phyloP scores from a whole-genome alignment of 2,797 vertebrate species.

The Danio jaintianensis region DNA sequence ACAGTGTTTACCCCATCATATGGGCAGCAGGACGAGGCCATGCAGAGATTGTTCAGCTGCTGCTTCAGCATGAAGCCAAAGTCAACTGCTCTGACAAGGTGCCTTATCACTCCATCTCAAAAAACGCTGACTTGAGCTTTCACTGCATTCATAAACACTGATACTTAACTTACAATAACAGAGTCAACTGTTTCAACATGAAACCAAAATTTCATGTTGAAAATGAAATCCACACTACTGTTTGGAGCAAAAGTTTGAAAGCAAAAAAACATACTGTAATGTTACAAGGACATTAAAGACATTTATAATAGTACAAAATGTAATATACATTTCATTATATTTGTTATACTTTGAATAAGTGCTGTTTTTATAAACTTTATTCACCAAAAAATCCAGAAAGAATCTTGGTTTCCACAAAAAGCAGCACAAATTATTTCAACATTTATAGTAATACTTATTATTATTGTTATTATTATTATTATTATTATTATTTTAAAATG shows the following conservation, averaged over 20 bases:
- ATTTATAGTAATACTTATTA: background rate
- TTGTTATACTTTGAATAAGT: background rate
- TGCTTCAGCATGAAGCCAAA: constrained; percentile 92
- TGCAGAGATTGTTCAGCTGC: constrained; percentile 89
- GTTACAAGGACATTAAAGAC: background rate
- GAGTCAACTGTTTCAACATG: constrained; percentile 28
- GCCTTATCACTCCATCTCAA: constrained; percentile 44
- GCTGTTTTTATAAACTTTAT: background rate
- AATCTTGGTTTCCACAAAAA: background rate
- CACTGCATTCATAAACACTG: constrained; percentile 13
- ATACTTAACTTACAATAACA: background rate
- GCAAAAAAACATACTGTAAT: too few species aligned
- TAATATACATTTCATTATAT: too few species aligned
- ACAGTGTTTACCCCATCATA: constrained; percentile 97
- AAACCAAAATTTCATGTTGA: too few species aligned
- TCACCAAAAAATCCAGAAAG: background rate
- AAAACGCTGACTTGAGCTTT: constrained; percentile 34
- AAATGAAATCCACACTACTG: background rate
- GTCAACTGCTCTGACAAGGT: constrained; percentile 99
- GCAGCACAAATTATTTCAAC: background rate
- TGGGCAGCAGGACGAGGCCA: constrained; percentile 98
- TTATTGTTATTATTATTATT: too few species aligned
- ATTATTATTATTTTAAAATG: too few species aligned
- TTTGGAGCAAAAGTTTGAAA: background rate
- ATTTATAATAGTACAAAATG: too few species aligned